These are phyloP conservation scores for Thumatha senex DNA, from an alignment of 2,888 invertebrate genomes.

Conservation along the genomic window DNA sequence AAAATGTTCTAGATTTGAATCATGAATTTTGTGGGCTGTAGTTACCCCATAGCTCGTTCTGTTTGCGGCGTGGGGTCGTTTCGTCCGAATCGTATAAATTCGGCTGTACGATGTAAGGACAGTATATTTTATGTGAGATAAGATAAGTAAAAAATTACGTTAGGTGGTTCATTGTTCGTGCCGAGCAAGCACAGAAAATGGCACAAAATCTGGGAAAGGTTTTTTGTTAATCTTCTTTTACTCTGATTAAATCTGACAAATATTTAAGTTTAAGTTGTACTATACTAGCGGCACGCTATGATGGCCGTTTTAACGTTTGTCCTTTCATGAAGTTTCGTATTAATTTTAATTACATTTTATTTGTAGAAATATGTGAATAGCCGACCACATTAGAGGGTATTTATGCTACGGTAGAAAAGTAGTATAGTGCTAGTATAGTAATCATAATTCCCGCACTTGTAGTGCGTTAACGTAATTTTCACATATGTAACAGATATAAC, in stretches of 20 bases:
- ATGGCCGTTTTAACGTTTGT: no score
- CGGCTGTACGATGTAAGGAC: slow-evolving; percentile 33
- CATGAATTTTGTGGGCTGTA: slow-evolving; percentile 17
- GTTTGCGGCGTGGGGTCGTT: slow-evolving; percentile 13
- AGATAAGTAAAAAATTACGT: slow-evolving; percentile 38
- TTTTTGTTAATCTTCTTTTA: not conserved
- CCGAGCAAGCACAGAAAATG: not conserved
- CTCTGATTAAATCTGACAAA: not conserved
- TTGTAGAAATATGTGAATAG: no score
- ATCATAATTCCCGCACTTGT: no score
- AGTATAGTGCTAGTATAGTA: no score
- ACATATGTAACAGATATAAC: no score
- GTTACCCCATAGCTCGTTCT: slow-evolving; percentile 1
- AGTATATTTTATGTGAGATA: slow-evolving; percentile 46
- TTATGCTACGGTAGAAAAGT: no score
- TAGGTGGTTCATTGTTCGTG: slow-evolving; percentile 23
- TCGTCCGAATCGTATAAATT: slow-evolving; percentile 30
- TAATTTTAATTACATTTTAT: no score
- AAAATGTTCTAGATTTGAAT: slow-evolving; percentile 70
- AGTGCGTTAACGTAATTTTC: no score
- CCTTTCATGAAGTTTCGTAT: no score
- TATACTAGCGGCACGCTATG: no score
- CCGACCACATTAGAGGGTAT: no score
- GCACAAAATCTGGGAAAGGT: not conserved
- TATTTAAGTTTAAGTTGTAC: not conserved